Evolutionary conservation across 2,888 invertebrate species (phyloP).

Genomic region (Chrysolina americana): DNA sequence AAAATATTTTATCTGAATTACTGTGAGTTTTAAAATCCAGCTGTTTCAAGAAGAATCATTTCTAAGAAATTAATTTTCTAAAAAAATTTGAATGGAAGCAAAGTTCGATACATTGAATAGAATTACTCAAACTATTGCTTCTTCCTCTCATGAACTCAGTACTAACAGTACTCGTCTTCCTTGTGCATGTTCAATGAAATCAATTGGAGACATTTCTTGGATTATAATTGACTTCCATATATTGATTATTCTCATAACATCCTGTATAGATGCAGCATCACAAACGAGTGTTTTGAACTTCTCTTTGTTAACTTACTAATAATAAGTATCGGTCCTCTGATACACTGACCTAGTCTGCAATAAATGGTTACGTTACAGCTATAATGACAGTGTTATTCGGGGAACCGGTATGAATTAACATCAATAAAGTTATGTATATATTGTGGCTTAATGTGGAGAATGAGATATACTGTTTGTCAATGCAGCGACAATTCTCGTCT

Average conservation of each 20-base stretch:
- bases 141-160: neutral
- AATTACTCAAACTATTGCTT: too few species aligned
- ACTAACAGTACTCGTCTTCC: neutral
- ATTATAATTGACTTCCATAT: neutral
- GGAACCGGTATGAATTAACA: conserved; percentile 23
- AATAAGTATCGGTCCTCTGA: conserved; percentile 37
- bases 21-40: too few species aligned
- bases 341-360: conserved; percentile 41
- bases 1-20: too few species aligned
- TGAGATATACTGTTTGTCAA: neutral
- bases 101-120: too few species aligned
- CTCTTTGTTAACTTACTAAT: conserved; percentile 40
- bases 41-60: too few species aligned
- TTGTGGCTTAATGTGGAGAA: conserved; percentile 12
- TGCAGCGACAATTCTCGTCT: neutral
- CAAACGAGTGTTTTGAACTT: conserved; percentile 40
- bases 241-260: conserved; percentile 14
- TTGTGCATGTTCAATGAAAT: neutral
- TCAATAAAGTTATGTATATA: conserved; percentile 24
- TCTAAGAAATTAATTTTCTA: too few species aligned
- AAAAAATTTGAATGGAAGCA: too few species aligned
- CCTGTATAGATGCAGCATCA: conserved; percentile 27
- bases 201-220: neutral
- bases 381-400: conserved; percentile 31
- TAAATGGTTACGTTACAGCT: conserved; percentile 38